These are phyloP conservation scores for Scolanthus callimorphus DNA, from an alignment of 92 coral and sea anemone genomes.

Conservation along the genomic window DNA sequence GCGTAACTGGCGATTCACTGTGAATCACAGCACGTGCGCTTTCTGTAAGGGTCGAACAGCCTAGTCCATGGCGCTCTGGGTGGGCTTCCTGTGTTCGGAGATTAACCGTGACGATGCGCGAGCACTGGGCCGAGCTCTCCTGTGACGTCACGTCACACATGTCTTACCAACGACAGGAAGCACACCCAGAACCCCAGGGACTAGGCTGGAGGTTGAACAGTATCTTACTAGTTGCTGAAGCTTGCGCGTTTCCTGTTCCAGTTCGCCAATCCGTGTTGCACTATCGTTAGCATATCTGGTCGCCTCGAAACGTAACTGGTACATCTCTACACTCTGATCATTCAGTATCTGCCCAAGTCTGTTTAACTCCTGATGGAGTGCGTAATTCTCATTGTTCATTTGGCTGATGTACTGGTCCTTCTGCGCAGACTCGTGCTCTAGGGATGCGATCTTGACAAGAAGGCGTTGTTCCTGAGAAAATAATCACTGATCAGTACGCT, in stretches of 20 bases:
- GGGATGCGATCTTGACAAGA: slow-evolving; percentile 7
- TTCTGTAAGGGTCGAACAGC: no score
- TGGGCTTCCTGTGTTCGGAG: no score
- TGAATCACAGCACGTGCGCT: no score
- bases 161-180: no score
- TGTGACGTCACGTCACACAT: no score
- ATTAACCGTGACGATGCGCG: no score
- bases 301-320: slow-evolving; percentile 20
- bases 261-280: slow-evolving; percentile 5
- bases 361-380: slow-evolving; percentile 22
- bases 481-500: no score
- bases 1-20: no score
- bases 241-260: not conserved
- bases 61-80: no score
- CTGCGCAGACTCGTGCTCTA: slow-evolving; percentile 15
- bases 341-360: slow-evolving; percentile 11
- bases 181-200: no score
- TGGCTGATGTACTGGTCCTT: slow-evolving; percentile 23
- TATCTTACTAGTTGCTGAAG: slow-evolving; percentile 14
- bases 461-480: slow-evolving; percentile 10
- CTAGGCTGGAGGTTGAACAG: no score
- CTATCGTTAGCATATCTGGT: slow-evolving; percentile 4
- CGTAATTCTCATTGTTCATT: slow-evolving; percentile 8
- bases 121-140: no score
- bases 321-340: slow-evolving; percentile 18